These are phyloP conservation scores for Octodonta nipae DNA, from an alignment of 2,888 invertebrate species.

Conservation along the genomic window DNA sequence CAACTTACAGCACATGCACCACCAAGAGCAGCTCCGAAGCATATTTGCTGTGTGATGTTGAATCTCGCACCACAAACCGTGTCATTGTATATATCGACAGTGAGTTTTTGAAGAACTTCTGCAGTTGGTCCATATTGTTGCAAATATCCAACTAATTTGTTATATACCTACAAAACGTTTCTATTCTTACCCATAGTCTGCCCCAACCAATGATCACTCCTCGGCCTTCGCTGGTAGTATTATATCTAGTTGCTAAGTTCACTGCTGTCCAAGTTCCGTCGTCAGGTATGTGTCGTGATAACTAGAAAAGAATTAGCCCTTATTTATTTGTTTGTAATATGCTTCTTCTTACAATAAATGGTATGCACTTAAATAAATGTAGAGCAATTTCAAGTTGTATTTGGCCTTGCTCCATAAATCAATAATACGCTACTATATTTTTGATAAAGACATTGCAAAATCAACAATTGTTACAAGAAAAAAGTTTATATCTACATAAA, in stretches of 20 bases:
- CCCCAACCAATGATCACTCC: conserved; percentile 11
- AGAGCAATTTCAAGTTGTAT: no score
- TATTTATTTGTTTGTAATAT: no score
- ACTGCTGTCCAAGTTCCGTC: conserved; percentile 6
- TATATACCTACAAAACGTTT: no score
- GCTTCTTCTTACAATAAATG: no score
- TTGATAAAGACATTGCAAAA: no score
- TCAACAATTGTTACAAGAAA: no score
- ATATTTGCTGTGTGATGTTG: conserved; percentile 8
- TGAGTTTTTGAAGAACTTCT: conserved; percentile 7
- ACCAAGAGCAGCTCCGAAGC: conserved; percentile 8
- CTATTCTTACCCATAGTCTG: conserved; percentile 3
- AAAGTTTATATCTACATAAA: no score
- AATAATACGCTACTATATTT: no score
- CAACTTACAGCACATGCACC: conserved; percentile 6
- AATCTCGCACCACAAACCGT: conserved; percentile 3
- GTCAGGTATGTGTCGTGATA: background rate
- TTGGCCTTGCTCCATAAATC: no score
- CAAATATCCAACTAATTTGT: no score
- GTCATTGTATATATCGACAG: conserved; percentile 6
- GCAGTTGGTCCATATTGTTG: conserved; percentile 6
- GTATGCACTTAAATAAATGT: no score
- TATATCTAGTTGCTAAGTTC: conserved; percentile 5
- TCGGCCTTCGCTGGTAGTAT: background rate
- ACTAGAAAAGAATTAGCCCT: no score